phyloP scores from a whole-genome alignment of 2,888 invertebrate genomes.

The Eucera pruinosa region DNA sequence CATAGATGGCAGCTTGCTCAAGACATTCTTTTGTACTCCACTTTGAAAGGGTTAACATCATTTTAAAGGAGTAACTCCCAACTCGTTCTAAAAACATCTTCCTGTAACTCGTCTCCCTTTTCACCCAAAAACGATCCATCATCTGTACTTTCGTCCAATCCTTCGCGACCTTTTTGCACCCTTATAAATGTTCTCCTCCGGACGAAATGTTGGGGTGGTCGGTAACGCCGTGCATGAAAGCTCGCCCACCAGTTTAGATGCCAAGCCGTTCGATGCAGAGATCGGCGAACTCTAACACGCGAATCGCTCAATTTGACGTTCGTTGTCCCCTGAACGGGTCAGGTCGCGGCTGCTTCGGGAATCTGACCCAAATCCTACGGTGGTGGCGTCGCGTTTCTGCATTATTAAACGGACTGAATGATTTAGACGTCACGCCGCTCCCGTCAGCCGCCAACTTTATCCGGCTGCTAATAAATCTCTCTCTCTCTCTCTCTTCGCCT shows the following conservation, averaged over 20 bases:
- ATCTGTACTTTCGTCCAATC: too few species aligned
- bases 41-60: too few species aligned
- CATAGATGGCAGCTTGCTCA: too few species aligned
- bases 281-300: neutral
- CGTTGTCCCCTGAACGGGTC: constrained; percentile 59
- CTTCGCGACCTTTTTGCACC: too few species aligned
- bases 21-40: too few species aligned
- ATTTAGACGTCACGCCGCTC: constrained; percentile 67
- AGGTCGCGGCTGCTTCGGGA: constrained; percentile 72
- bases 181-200: too few species aligned
- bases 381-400: constrained; percentile 67
- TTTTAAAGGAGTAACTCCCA: too few species aligned
- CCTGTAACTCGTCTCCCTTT: too few species aligned
- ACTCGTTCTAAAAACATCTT: too few species aligned
- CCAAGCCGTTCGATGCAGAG: neutral
- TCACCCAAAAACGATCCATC: too few species aligned
- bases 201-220: too few species aligned
- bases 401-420: constrained; percentile 72
- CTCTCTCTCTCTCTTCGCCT: constrained; percentile 32
- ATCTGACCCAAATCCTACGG: constrained; percentile 72
- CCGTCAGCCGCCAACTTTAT: constrained; percentile 59
- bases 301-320: constrained; percentile 16
- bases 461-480: constrained; percentile 63
- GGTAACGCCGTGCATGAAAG: too few species aligned
- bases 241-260: neutral